Conservation (phyloP, 2,113 vertebrate species). For the Myotis yumanensis region DNA sequence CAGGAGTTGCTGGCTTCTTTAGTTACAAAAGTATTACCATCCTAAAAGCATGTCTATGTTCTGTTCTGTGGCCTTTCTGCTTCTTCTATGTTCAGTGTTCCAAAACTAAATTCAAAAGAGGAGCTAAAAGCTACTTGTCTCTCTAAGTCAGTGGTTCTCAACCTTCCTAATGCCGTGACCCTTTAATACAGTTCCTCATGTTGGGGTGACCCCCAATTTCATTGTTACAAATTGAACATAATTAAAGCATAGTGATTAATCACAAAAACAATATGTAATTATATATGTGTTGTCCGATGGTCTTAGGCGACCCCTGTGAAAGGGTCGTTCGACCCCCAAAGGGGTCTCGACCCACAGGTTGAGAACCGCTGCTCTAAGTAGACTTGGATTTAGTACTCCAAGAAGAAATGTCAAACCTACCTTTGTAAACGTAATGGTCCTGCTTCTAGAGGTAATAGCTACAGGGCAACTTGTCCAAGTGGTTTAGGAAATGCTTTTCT, state of each 20-base stretch:
- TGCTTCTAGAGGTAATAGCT: slow-evolving; percentile 18
- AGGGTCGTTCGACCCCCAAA: too few relatives aligned
- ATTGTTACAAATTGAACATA: too few relatives aligned
- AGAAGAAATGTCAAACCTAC: neutral
- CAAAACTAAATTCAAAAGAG: slow-evolving; percentile 6
- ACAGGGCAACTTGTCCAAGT: neutral
- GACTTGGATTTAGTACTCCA: neutral
- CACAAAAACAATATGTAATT: too few relatives aligned
- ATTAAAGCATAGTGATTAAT: too few relatives aligned
- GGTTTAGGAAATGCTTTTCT: slow-evolving; percentile 50
- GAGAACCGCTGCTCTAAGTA: neutral
- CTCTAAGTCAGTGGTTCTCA: neutral
- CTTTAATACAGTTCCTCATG: too few relatives aligned
- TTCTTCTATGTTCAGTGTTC: neutral
- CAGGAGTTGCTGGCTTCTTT: neutral
- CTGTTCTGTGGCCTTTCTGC: neutral
- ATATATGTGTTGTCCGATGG: too few relatives aligned
- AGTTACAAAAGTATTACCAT: neutral
- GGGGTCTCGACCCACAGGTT: too few relatives aligned
- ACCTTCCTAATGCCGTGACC: too few relatives aligned
- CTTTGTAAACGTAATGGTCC: neutral
- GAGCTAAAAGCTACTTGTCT: neutral
- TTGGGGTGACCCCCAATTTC: too few relatives aligned
- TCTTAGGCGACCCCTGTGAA: too few relatives aligned
- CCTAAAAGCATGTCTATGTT: neutral